Conservation (phyloP, 2,797 vertebrate genomes). For the Sorex maritimensis region DNA sequence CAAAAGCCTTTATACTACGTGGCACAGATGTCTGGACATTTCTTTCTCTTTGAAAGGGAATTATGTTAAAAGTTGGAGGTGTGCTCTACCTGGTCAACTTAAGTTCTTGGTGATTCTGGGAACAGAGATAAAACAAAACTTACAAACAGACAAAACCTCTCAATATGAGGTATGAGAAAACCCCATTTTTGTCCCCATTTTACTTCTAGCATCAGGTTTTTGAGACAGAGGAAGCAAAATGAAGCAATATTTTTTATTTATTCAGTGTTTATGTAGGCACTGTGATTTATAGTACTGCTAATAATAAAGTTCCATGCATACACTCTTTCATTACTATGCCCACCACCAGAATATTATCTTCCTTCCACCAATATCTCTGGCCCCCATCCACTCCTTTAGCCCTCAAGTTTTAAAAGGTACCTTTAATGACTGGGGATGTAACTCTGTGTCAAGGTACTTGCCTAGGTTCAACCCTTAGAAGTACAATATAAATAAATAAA, state of each 20-base stretch:
- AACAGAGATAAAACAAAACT: background rate
- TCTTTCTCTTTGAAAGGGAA: constrained; percentile 15
- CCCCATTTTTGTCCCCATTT: background rate
- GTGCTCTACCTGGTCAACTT: background rate
- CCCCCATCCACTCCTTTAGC: too few relatives aligned
- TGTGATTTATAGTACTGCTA: too few relatives aligned
- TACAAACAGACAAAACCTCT: constrained; percentile 6
- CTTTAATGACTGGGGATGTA: too few relatives aligned
- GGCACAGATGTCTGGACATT: background rate
- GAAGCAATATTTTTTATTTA: background rate
- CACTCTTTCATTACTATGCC: too few relatives aligned
- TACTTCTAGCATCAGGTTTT: background rate
- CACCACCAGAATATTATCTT: too few relatives aligned
- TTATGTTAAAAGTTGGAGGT: background rate
- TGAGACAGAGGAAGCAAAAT: background rate
- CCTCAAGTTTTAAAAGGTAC: too few relatives aligned
- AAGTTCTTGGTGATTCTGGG: background rate
- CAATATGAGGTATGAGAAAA: background rate
- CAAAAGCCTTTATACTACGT: background rate
- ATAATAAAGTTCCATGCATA: too few relatives aligned
- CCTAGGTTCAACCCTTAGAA: too few relatives aligned
- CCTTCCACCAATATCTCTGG: too few relatives aligned
- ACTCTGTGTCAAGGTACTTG: too few relatives aligned
- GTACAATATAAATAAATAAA: too few relatives aligned
- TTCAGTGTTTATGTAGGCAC: too few relatives aligned